Conservation (phyloP, 2,888 invertebrate species). For the Malachius bipustulatus region DNA sequence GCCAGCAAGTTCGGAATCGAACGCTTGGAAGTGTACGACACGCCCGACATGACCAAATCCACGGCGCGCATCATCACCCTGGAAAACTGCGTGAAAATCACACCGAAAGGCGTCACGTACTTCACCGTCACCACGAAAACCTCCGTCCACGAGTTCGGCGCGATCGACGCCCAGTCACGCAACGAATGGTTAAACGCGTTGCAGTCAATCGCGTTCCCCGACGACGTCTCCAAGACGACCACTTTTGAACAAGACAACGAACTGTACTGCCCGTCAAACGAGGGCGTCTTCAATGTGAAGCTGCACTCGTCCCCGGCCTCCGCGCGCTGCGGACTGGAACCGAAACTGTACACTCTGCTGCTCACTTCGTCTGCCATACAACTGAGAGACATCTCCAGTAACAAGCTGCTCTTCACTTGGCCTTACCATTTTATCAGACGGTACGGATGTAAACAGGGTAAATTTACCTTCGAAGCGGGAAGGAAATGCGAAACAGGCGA, state of each 20-base stretch:
- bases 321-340: conserved; percentile 59
- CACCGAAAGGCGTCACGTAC: conserved; percentile 47
- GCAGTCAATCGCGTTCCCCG: conserved; percentile 71
- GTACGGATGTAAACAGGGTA: conserved; percentile 76
- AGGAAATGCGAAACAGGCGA: conserved; percentile 78
- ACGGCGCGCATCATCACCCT: conserved; percentile 69
- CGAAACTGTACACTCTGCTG: conserved; percentile 55
- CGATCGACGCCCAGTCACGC: conserved; percentile 56
- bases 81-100: conserved; percentile 80
- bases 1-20: conserved; percentile 78
- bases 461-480: conserved; percentile 80
- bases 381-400: conserved; percentile 52
- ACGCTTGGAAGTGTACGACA: conserved; percentile 74
- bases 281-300: conserved; percentile 65
- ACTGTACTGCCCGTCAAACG: conserved; percentile 75
- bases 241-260: conserved; percentile 78
- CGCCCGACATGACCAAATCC: conserved; percentile 49
- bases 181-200: conserved; percentile 68
- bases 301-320: conserved; percentile 70
- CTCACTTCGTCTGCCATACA: conserved; percentile 67
- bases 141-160: conserved; percentile 46
- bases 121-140: conserved; percentile 64
- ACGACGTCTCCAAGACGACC: conserved; percentile 40
- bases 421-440: conserved; percentile 73
- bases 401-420: conserved; percentile 62